Percentiles rank a stretch among this genome's conserved stretches.
Conservation (phyloP, 2,888 invertebrate genomes). For the Chelonus formosanus region DNA sequence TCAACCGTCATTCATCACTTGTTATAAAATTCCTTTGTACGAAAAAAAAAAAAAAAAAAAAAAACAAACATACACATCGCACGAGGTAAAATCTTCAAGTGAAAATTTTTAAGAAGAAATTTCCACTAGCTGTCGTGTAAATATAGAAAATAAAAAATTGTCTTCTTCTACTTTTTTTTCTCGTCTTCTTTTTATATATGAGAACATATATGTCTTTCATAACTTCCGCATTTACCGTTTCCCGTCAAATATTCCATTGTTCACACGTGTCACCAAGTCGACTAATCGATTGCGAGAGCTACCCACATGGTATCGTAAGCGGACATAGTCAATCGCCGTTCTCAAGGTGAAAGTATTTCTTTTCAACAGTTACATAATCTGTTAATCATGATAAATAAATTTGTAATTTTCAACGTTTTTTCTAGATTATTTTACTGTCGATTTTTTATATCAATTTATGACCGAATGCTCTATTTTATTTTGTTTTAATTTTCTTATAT, state of each 20-base stretch:
- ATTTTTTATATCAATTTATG: too few species aligned
- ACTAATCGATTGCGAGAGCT: conserved; percentile 36
- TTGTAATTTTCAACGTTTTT: too few species aligned
- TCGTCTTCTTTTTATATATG: neutral
- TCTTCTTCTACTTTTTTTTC: conserved; percentile 4
- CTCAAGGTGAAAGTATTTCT: conserved; percentile 11
- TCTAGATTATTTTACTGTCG: too few species aligned
- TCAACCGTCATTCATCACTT: neutral
- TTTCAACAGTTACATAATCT: neutral
- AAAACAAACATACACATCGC: too few species aligned
- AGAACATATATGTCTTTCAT: conserved; percentile 25
- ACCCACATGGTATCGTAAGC: conserved; percentile 21
- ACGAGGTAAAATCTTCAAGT: neutral
- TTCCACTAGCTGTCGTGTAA: neutral
- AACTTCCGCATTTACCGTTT: conserved; percentile 29
- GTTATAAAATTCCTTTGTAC: neutral
- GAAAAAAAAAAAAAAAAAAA: too few species aligned
- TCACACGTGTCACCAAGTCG: conserved; percentile 23
- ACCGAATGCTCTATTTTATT: too few species aligned
- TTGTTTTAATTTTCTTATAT: too few species aligned
- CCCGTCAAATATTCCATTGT: conserved; percentile 34
- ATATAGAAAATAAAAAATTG: neutral
- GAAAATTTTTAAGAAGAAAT: neutral
- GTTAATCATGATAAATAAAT: neutral
- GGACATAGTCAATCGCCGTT: conserved; percentile 14